Conservation (phyloP, 1,140 invertebrate species). For the Dufourea novaeangliae region DNA sequence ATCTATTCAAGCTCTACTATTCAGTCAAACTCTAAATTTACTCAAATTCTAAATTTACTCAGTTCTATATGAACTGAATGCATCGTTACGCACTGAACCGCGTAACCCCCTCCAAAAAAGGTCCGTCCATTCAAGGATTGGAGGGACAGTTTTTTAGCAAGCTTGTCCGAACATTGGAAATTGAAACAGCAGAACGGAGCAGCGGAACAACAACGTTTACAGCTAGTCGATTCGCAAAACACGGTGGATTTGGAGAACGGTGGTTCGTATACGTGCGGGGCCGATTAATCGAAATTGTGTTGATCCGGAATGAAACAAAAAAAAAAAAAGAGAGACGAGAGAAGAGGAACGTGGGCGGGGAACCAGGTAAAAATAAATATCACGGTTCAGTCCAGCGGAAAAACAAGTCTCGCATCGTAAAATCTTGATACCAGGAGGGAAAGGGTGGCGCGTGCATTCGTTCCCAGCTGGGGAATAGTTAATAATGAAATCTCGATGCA, state of each 20-base stretch:
- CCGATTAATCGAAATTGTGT: background rate
- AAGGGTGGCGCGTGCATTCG: background rate
- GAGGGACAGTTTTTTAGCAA: background rate
- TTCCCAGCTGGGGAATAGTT: conserved; percentile 37
- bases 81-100: background rate
- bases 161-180: too few relatives aligned
- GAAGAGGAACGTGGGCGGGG: background rate
- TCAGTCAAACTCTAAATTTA: too few relatives aligned
- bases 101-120: too few relatives aligned
- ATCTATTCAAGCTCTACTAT: too few relatives aligned
- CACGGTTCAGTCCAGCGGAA: background rate
- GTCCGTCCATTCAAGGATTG: background rate
- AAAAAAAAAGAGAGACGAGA: background rate
- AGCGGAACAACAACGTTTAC: background rate
- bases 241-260: background rate
- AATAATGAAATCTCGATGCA: conserved; percentile 56
- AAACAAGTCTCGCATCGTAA: conserved; percentile 30
- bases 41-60: too few relatives aligned
- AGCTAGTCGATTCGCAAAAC: background rate
- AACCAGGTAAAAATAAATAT: conserved; percentile 13
- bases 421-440: conserved; percentile 5
- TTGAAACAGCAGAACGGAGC: background rate
- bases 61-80: background rate
- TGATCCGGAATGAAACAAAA: background rate
- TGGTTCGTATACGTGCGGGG: too few relatives aligned